Conservation (phyloP, 2,888 invertebrate species). For the Diplolepis rosae region DNA sequence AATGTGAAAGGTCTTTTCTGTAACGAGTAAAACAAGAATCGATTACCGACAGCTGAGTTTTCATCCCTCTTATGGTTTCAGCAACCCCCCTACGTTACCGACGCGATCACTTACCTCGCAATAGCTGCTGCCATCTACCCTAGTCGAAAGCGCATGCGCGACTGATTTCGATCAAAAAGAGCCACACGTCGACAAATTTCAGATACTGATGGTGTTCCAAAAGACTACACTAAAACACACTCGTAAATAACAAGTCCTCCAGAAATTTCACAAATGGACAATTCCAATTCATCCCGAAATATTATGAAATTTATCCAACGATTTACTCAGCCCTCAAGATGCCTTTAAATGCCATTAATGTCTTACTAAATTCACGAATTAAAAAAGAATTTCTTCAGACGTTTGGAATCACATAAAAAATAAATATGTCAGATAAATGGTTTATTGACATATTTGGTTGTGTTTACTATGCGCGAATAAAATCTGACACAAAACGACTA, state of each 20-base stretch:
- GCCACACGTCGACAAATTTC: constrained; percentile 12
- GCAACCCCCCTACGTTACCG: constrained; percentile 30
- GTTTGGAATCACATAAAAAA: no score
- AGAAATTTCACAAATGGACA: no score
- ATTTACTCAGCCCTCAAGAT: no score
- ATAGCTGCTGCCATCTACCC: constrained; percentile 38
- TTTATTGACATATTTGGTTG: no score
- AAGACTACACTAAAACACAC: background rate
- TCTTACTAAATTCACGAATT: no score
- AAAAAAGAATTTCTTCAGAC: no score
- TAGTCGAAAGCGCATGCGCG: constrained; percentile 67
- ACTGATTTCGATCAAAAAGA: constrained; percentile 61
- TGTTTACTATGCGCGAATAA: no score
- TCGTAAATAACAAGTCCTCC: background rate
- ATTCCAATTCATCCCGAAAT: no score
- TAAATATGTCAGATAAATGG: no score
- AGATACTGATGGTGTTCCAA: constrained; percentile 7
- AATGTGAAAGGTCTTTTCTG: background rate
- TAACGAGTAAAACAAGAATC: background rate
- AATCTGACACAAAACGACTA: no score
- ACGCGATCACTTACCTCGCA: constrained; percentile 33
- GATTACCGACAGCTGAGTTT: constrained; percentile 34
- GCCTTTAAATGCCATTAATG: no score
- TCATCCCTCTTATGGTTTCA: constrained; percentile 14
- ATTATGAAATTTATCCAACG: no score